These are phyloP conservation scores for Iguana delicatissima DNA, from an alignment of 2,797 vertebrate genomes.

Conservation along the genomic window DNA sequence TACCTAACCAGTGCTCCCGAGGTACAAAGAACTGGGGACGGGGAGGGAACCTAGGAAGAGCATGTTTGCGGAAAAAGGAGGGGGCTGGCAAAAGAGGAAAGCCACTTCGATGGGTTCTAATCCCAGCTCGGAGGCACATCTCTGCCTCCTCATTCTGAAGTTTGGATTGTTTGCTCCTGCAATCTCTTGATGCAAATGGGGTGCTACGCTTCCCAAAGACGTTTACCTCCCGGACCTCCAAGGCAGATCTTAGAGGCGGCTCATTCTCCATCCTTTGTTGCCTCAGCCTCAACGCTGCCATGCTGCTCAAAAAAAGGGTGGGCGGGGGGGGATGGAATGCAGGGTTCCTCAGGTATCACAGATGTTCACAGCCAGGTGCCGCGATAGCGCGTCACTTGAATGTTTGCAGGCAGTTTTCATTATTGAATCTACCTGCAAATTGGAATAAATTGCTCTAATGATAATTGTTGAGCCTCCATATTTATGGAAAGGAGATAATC, in stretches of 20 bases:
- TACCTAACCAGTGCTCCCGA: not conserved
- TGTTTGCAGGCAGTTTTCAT: conserved; percentile 71
- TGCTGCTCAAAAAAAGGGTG: not conserved
- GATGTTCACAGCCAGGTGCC: conserved; percentile 47
- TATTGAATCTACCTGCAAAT: conserved; percentile 77
- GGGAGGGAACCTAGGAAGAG: not conserved
- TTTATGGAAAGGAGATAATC: conserved; percentile 69
- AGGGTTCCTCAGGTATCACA: conserved; percentile 54
- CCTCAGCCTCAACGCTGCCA: conserved; percentile 23
- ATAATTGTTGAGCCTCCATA: conserved; percentile 73
- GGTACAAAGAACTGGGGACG: not conserved
- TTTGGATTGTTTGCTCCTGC: not conserved
- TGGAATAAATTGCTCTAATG: conserved; percentile 72
- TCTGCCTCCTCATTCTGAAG: not conserved
- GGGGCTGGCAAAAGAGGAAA: conserved; percentile 5
- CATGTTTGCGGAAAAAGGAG: not conserved
- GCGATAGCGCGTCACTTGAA: conserved; percentile 58
- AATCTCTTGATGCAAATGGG: accelerated
- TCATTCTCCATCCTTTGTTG: not conserved
- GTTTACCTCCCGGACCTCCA: not conserved
- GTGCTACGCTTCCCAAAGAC: not conserved
- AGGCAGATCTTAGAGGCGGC: not conserved
- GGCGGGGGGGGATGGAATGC: not conserved
- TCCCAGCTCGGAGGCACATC: not conserved
- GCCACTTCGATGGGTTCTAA: accelerated